Base-by-base conservation (phyloP, 1,140 invertebrate genomes). In the Apolygus lucorum region DNA sequence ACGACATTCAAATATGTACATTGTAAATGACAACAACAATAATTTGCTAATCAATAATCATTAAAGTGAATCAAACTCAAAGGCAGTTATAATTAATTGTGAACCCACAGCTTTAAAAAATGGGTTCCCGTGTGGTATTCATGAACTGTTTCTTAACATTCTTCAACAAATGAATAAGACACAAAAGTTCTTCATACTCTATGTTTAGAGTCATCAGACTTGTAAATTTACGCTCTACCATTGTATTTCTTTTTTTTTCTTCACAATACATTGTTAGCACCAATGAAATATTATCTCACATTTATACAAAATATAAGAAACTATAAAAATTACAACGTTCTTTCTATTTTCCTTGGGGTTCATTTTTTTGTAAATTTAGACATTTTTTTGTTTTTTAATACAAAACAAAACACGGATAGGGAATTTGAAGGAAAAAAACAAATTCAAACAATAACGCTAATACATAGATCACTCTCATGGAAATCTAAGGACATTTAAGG, bases 1-100 rank as follows among this genome's bases (percentile, higher is more conserved):
- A 59, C 54, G 54, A 59, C 54, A 59, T 59, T 59, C 54, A 59
- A 59, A 59, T 59, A 59, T 59, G 54, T 59, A 59, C 54, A 59
- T 42, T 59, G 11, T 59, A 59, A 59, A 59, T 4, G 54, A 59
- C 54, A 59, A 59, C 54, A 59, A 59, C 22, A 59, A 17, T 17
- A 59, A 17, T 59, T 17, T 59, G 22, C 54, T 59, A 59, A 59
- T 59, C 54, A 4, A 59, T 59, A 42, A 17, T 59, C 54, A 59
- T 59, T 24, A 59, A 59, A 13, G 22, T 59, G 22, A 17, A 17
- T 17, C 54, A 13, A 59, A 59, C 54, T 59, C 11, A 59, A 59
- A 59, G 54, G 54, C 54, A 59, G 54, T 59, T 59, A 42, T 21
- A 59, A 11, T 17, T 24, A 14, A 11, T 17, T 59, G 2, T 17